Evolutionary conservation across 2,113 vertebrate species (phyloP), one percentile per base, ranked within the genome.

Genomic region (Vulpes lagopus): DNA sequence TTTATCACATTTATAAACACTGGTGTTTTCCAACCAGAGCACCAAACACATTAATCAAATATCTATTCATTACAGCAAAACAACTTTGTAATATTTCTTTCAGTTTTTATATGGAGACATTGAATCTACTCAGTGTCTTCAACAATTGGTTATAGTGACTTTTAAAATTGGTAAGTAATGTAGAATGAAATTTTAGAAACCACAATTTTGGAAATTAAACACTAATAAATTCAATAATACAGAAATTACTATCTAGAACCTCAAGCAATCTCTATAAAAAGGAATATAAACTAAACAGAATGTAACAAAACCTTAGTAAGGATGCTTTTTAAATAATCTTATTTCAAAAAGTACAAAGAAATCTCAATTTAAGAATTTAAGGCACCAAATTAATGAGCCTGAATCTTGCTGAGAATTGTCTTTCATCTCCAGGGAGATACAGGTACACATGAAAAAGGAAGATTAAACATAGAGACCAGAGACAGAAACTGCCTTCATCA

Each of bases 131-230:
- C 67, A 65, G 3, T 62, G 51, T 62, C 57, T 96, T 83, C 89
- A 96, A 94, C 14, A 82, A 95, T 2, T 79, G 2, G 59, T 67
- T 62, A 65, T 2, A 57, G 65, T 32, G 81, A 85, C 30, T 79
- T 90, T 69, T 73, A n/a, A 71, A 90, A 79, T 49, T 17, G 78
- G 1, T 93, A 81, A 93, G 22, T 30, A 12, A 19, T 91, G 2
- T 35, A 12, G 55, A 96, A 91, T 86, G 27, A 86, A 90, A 71
- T 30, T 89, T 60, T 67, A 38, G n/a, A 82, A 96, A 69, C 89
- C 2, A 49, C 1, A 82, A 85, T 43, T 81, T 51, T 35, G 23
- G 23, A 91, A 79, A 93, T 76, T 96, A 88, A 89, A 91, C 49
- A 91, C 49, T 74, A 88, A 89, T 88, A 95, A 89, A 95, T 59